Base-by-base conservation (phyloP, 2,797 vertebrate species). In the Pantherophis vulpinus region DNA sequence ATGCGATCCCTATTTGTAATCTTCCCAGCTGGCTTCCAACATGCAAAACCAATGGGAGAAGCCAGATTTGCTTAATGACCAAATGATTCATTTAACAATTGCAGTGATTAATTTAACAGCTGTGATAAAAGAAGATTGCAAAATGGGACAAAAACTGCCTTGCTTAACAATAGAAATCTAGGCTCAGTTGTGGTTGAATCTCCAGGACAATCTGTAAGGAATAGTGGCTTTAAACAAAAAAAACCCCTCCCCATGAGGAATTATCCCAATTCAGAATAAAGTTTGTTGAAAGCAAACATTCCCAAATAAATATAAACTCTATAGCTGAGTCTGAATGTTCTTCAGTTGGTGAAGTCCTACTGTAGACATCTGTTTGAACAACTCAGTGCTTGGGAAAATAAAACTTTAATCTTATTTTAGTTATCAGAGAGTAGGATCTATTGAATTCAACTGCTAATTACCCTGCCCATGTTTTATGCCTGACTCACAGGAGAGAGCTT, bases 321-420 rank as follows among this genome's bases (percentile, higher is more conserved):
- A 95, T 93, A 94, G 94, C 94, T 7, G 87, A 94, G 89, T 86
- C 94, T 93, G 91, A 95, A 94, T 91, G 90, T 66, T 96, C 94
- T 88, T 56, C 88, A 0, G 95, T 95, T 95, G 95, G 59, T 92
- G 51, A 89, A 95, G 92, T 87, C 55, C 93, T 90, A 95, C 93
- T 93, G 88, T 66, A 94, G 93, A 74, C 23, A 14, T 56, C n/a
- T 51, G 12, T 89, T 89, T 37, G 18, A 96, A 94, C 66, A 95
- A 95, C 93, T 94, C 88, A 93, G 93, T 96, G 92, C 94, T 95
- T 95, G 94, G 91, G 93, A 93, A 96, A 95, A 96, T 96, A 97
- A 96, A 61, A 25, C 93, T 96, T 29, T 20, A 90, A 12, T 66
- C 47, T 51, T 55, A 12, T 90, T 27, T 63, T n/a, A 63, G 9